Base-by-base conservation (phyloP, 2,113 vertebrate species). In the Marmota flaviventris region DNA sequence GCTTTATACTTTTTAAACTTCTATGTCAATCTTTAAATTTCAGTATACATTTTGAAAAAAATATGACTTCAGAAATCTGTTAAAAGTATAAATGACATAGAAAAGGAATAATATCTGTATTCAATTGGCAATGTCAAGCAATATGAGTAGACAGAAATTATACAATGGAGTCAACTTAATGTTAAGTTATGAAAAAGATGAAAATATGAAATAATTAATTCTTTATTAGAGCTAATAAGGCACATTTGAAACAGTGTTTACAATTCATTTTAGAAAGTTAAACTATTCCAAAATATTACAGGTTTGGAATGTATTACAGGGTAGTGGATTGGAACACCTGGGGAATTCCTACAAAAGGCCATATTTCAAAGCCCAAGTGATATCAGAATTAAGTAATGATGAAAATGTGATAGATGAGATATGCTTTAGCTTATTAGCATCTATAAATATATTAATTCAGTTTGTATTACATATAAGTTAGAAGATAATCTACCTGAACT, bases 1-100 rank as follows among this genome's bases (percentile, higher is more conserved):
- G 0, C 87, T 96, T 92, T 93, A 91, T 87, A 96, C 95, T 94
- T 97, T 88, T 89, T 92, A 63, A 78, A 93, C 34, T 2, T 51
- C 25, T 94, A 92, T 89, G 2, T 48, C 7, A 67, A 61, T 92
- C 91, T 83, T 53, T 81, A 92, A 25, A 65, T n/a, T 37, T 63
- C 61, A 89, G 42, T 10, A 56, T 48, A 39, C 29, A 39, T 94
- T 93, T 56, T 0, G 8, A 56, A 58, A 85, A 85, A 96, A 91
- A 61, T n/a, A 16, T 42, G 2, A 87, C 39, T 88, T 81, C 42
- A 78, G 13, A 37, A 92, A 85, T 13, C 17, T 32, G 20, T 63
- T 94, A 27, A 78, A 85, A 93, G 20, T 69, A 84, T 12, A 94
- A 83, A 61, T 90, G 32, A 37, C n/a, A 86, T 5, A 72, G n/a